A percentile compares a stretch with the other conserved stretches of the same genome.
Conservation (phyloP, 2,888 invertebrate genomes). For the Leucania comma region DNA sequence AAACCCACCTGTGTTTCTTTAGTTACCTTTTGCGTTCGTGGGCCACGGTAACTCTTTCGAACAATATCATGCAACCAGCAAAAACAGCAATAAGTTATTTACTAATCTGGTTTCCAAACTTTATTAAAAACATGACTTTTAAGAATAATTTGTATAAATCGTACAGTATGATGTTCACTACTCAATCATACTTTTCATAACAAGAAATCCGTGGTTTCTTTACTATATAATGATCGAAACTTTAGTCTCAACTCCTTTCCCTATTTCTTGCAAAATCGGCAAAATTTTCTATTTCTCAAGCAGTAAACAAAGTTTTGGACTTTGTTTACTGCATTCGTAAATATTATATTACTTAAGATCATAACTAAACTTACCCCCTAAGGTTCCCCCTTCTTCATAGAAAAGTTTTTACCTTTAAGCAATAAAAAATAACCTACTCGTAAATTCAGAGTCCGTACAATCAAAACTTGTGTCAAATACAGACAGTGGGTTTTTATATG, state of each 20-base stretch:
- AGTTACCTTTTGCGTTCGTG: too few species aligned
- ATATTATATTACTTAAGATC: conserved; percentile 20
- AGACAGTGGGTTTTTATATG: neutral
- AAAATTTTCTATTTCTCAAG: conserved; percentile 16
- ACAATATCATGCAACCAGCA: too few species aligned
- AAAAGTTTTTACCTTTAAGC: neutral
- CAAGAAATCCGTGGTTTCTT: neutral
- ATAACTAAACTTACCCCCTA: neutral
- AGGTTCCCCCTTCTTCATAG: neutral
- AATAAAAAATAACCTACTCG: neutral
- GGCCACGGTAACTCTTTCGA: too few species aligned
- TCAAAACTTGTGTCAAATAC: neutral
- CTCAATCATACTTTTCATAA: neutral
- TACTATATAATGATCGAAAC: neutral
- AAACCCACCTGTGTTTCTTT: too few species aligned
- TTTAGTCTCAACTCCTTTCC: neutral
- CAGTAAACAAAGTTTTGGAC: conserved; percentile 18
- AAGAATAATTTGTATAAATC: too few species aligned
- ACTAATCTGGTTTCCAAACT: too few species aligned
- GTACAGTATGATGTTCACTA: too few species aligned
- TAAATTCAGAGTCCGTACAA: neutral
- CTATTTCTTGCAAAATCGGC: neutral
- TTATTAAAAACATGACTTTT: too few species aligned
- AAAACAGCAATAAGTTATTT: too few species aligned
- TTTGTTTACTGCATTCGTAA: conserved; percentile 15